These are phyloP conservation scores for Piscicola geometra DNA, from an alignment of 2,888 invertebrate species.

Conservation along the genomic window DNA sequence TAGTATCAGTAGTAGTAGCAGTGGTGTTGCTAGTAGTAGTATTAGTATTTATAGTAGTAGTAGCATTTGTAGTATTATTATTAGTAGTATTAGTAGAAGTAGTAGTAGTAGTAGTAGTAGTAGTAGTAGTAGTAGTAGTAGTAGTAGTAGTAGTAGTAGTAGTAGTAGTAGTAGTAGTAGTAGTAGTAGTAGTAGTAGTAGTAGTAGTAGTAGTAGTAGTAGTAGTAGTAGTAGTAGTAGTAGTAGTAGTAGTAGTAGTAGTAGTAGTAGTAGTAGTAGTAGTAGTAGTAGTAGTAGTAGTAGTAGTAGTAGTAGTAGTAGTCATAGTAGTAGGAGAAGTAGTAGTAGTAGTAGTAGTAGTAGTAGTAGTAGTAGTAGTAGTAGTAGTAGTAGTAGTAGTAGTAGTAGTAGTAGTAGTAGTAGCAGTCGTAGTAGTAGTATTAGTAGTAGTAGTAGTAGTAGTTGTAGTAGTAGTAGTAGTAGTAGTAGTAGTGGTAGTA, in stretches of 20 bases:
- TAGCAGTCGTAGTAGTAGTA: slow-evolving; percentile 15
- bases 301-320: slow-evolving; percentile 20
- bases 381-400: slow-evolving; percentile 18
- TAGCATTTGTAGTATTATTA: too few relatives aligned
- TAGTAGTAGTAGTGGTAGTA: slow-evolving; percentile 18
- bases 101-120: not conserved
- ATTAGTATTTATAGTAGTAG: too few relatives aligned
- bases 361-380: slow-evolving; percentile 18
- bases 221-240: slow-evolving; percentile 18
- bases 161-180: slow-evolving; percentile 18
- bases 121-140: not conserved
- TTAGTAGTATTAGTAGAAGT: too few relatives aligned
- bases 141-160: slow-evolving; percentile 13
- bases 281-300: slow-evolving; percentile 18
- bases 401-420: slow-evolving; percentile 18
- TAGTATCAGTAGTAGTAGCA: too few relatives aligned
- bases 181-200: slow-evolving; percentile 18
- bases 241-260: slow-evolving; percentile 15
- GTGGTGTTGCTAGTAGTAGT: too few relatives aligned
- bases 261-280: slow-evolving; percentile 18
- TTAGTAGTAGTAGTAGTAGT: slow-evolving; percentile 13
- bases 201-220: slow-evolving; percentile 18
- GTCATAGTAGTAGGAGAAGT: slow-evolving; percentile 6
- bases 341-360: slow-evolving; percentile 18
- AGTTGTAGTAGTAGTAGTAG: slow-evolving; percentile 16